Conservation (phyloP, 2,113 vertebrate genomes). For the Ptyas mucosa region DNA sequence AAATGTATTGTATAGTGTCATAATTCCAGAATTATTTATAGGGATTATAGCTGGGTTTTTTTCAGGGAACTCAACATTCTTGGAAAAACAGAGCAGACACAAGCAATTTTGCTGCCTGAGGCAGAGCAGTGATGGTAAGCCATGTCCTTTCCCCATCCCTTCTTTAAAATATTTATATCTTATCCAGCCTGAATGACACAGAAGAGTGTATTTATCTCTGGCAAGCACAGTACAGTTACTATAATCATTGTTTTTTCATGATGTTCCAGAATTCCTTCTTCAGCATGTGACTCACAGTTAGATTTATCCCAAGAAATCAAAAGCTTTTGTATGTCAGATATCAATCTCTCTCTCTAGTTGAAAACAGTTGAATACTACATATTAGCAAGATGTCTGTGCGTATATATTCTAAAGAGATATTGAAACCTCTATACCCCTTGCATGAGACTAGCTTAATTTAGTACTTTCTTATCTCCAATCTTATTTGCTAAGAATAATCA, state of each 20-base stretch:
- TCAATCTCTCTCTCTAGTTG: not conserved
- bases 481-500: not conserved
- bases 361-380: not conserved
- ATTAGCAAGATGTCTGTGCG: not conserved
- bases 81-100: not conserved
- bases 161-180: not conserved
- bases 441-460: not conserved
- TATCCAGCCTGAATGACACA: not conserved
- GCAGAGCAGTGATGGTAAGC: not conserved
- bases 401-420: not conserved
- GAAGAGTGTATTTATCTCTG: not conserved
- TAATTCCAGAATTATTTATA: not conserved
- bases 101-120: not conserved
- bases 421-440: not conserved
- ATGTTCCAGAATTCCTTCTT: not conserved
- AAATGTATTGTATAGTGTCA: not conserved
- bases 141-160: not conserved
- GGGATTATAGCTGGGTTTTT: not conserved
- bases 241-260: not conserved
- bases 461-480: not conserved
- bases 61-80: not conserved
- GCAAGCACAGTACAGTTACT: not conserved
- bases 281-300: not conserved
- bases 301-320: not conserved
- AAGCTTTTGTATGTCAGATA: not conserved